Percentiles rank a stretch among this genome's conserved stretches.
Conservation (phyloP, 1,140 invertebrate genomes). For the Drosophila pseudoobscura region DNA sequence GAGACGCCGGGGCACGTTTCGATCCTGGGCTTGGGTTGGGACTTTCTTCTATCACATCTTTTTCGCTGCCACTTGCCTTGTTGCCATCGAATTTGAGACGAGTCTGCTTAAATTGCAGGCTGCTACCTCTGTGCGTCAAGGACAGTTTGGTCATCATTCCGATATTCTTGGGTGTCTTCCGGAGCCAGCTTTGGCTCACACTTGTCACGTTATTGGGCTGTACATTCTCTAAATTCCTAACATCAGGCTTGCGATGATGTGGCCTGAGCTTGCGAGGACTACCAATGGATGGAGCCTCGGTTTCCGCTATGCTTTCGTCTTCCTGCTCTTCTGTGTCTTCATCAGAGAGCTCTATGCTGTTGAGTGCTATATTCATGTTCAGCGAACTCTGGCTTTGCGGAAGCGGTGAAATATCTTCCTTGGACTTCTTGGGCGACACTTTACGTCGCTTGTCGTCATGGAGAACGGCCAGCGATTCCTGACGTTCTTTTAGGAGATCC, state of each 20-base stretch:
- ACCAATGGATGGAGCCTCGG: constrained; percentile 26
- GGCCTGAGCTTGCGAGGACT: constrained; percentile 54
- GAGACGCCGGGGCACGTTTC: constrained; percentile 42
- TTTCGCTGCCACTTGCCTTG: constrained; percentile 30
- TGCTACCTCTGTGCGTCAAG: constrained; percentile 39
- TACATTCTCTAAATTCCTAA: constrained; percentile 46
- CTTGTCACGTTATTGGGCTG: constrained; percentile 25
- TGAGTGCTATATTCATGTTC: constrained; percentile 73
- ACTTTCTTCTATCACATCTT: constrained; percentile 66
- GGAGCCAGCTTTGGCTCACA: constrained; percentile 19
- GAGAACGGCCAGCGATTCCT: constrained; percentile 6
- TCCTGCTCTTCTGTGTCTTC: constrained; percentile 46
- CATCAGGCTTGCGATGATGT: constrained; percentile 25
- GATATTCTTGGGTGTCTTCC: constrained; percentile 37
- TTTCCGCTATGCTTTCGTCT: constrained; percentile 63
- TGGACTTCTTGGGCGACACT: constrained; percentile 45
- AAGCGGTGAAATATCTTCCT: constrained; percentile 44
- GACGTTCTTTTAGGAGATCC: constrained; percentile 34
- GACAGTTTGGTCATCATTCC: constrained; percentile 49
- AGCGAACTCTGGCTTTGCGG: constrained; percentile 56
- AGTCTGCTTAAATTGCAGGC: constrained; percentile 54
- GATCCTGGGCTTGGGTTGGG: constrained; percentile 51
- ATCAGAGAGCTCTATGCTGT: constrained; percentile 50
- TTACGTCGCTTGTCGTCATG: constrained; percentile 51
- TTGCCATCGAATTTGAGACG: constrained; percentile 51